phyloP scores from a whole-genome alignment of 2,797 vertebrate species.

The Moxostoma hubbsi region DNA sequence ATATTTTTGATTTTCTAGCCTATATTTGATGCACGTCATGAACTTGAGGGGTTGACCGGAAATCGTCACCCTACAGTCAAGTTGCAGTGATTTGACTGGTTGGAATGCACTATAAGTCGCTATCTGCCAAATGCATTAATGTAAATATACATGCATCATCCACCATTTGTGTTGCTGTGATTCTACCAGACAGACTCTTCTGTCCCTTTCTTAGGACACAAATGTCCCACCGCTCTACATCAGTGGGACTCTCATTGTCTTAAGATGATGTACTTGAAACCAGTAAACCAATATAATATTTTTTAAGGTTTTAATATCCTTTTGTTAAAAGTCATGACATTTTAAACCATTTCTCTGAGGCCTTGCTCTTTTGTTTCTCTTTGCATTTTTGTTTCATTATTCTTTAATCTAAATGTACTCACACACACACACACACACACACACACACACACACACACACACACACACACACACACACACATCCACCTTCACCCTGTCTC shows the following conservation, averaged over 20 bases:
- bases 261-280: background rate
- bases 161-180: background rate
- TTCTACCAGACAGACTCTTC: background rate
- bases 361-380: background rate
- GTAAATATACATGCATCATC: too few relatives aligned
- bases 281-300: background rate
- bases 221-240: constrained; percentile 4
- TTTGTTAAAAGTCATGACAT: background rate
- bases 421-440: constrained; percentile 11
- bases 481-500: constrained; percentile 17
- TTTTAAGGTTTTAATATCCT: constrained; percentile 21
- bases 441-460: constrained; percentile 13
- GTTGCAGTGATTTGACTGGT: too few relatives aligned
- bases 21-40: too few relatives aligned
- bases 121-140: too few relatives aligned
- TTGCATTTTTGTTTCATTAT: constrained; percentile 19
- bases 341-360: background rate
- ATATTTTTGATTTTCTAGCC: too few relatives aligned
- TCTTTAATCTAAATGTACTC: constrained; percentile 29
- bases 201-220: constrained; percentile 15
- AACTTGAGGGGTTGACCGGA: too few relatives aligned
- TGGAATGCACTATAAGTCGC: too few relatives aligned
- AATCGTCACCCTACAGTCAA: too few relatives aligned
- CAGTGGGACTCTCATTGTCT: background rate
- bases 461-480: constrained; percentile 16